Conservation (phyloP, 2,797 vertebrate genomes). For the Zenarchopterus dispar region DNA sequence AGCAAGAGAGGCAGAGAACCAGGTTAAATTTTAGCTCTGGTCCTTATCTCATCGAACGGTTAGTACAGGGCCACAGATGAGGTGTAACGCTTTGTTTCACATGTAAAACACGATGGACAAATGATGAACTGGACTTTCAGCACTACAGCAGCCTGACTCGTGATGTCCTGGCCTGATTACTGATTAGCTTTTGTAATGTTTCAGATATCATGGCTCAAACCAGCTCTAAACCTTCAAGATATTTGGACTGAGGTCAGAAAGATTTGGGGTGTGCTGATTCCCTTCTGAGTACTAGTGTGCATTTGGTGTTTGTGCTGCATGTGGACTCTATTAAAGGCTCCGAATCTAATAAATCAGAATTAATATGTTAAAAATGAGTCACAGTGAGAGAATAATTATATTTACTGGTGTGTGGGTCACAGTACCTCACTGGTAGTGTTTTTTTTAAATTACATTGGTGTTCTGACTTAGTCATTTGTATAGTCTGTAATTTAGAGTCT, state of each 20-base stretch:
- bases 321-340: background rate
- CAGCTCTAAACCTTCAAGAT: background rate
- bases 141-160: background rate
- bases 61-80: background rate
- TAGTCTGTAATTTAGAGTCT: slow-evolving; percentile 1
- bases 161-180: background rate
- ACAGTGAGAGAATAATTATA: background rate
- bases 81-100: background rate
- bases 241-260: background rate
- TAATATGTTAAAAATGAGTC: slow-evolving; percentile 4
- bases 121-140: background rate
- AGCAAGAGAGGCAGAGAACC: background rate
- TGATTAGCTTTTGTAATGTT: background rate
- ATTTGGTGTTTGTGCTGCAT: background rate
- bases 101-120: background rate
- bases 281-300: background rate
- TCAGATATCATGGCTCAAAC: background rate
- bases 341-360: slow-evolving; percentile 9
- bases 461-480: no score
- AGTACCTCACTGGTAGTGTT: background rate
- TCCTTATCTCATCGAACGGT: background rate
- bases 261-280: background rate
- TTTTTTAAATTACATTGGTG: no score
- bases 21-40: background rate
- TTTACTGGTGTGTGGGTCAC: slow-evolving; percentile 5